Conservation (phyloP, 2,888 invertebrate species). For the Adela reaumurella region DNA sequence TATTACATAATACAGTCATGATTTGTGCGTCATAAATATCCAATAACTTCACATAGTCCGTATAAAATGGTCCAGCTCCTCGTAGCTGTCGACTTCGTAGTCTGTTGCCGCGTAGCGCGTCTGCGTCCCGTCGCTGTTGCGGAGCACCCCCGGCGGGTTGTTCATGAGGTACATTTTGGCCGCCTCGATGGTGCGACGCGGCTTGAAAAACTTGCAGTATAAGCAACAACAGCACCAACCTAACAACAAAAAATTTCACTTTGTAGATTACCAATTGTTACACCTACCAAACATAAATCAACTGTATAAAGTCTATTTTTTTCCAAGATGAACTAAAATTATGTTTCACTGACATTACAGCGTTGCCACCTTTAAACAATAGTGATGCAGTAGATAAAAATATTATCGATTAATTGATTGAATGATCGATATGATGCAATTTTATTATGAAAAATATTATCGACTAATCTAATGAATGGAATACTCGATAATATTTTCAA, state of each 20-base stretch:
- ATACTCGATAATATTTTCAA: no score
- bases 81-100: conserved; percentile 54
- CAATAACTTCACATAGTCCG: conserved; percentile 33
- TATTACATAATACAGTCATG: not conserved
- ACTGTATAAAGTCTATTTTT: no score
- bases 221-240: conserved; percentile 64
- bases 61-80: conserved; percentile 53
- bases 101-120: conserved; percentile 50
- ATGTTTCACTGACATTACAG: no score
- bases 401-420: no score
- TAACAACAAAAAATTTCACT: conserved; percentile 16
- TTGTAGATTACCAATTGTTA: not conserved
- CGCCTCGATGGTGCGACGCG: conserved; percentile 45
- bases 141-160: conserved; percentile 57
- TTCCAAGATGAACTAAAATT: no score
- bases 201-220: conserved; percentile 57
- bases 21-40: conserved; percentile 6
- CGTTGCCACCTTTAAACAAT: no score
- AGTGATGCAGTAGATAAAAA: no score
- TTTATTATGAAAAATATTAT: no score
- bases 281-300: no score
- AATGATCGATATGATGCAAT: no score
- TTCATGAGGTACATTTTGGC: conserved; percentile 50
- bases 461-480: no score
- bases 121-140: conserved; percentile 23